Evolutionary conservation across 2,113 vertebrate genomes (phyloP).

Genomic region (Vireo altiloquus): DNA sequence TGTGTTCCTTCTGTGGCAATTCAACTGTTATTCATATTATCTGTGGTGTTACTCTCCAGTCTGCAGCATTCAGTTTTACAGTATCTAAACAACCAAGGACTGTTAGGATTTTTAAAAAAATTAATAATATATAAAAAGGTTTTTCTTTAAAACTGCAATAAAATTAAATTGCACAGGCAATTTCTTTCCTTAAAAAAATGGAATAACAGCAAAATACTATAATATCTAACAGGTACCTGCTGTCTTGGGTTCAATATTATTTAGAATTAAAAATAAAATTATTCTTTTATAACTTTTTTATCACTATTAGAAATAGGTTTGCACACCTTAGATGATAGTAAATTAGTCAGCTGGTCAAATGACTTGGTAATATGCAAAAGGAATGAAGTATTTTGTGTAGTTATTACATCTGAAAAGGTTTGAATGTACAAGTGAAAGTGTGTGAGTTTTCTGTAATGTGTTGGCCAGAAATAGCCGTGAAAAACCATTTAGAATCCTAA

Average conservation of each 20-base stretch:
- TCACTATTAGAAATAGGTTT: background rate
- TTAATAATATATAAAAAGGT: background rate
- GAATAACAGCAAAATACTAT: background rate
- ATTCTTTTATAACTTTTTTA: background rate
- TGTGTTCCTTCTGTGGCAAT: background rate
- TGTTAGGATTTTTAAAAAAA: background rate
- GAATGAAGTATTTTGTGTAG: background rate
- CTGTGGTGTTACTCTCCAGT: background rate
- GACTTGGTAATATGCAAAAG: background rate
- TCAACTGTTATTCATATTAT: background rate
- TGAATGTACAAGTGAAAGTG: background rate
- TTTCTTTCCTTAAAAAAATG: background rate
- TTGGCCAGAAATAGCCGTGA: background rate
- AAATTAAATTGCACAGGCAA: background rate
- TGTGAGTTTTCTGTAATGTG: background rate
- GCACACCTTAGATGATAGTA: background rate
- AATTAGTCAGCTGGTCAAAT: background rate
- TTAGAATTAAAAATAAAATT: background rate
- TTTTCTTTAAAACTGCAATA: background rate
- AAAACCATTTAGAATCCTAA: background rate
- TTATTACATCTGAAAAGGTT: background rate
- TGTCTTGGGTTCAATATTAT: background rate
- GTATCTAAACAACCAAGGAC: background rate
- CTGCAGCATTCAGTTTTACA: background rate
- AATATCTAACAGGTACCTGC: background rate